Evolutionary conservation across 2,113 vertebrate species (phyloP).

Genomic region (Callorhinus ursinus): DNA sequence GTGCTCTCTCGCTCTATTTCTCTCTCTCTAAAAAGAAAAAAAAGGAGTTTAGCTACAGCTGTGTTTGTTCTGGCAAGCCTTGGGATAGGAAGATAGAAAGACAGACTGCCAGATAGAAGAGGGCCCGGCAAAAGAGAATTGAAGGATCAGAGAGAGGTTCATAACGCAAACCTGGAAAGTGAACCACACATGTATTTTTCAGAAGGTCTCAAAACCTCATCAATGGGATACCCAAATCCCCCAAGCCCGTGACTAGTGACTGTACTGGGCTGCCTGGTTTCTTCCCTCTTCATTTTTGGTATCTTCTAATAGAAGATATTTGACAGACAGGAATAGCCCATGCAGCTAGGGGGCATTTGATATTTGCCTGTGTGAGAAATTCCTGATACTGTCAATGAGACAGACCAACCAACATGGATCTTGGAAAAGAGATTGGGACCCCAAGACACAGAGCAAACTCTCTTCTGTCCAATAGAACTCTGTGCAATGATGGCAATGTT

Average conservation of each 20-base stretch:
- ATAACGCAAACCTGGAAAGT: neutral
- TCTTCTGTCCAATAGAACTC: neutral
- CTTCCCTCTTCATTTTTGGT: neutral
- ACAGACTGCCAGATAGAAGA: neutral
- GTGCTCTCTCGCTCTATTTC: neutral
- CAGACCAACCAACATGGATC: neutral
- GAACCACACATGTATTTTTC: neutral
- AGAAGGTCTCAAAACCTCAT: constrained; percentile 9
- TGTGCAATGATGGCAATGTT: neutral
- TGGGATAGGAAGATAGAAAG: neutral
- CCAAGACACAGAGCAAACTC: neutral
- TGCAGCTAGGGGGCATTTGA: neutral
- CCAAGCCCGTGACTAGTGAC: neutral
- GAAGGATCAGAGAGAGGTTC: constrained; percentile 6
- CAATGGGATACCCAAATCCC: neutral
- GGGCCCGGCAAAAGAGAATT: neutral
- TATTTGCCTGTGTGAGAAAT: neutral
- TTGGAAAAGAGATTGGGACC: neutral
- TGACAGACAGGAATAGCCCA: neutral
- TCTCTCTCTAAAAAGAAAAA: neutral
- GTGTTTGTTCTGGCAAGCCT: neutral
- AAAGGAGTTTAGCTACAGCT: neutral
- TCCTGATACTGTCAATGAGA: neutral
- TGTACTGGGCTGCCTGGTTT: neutral
- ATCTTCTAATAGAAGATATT: neutral